Percentiles rank a stretch among this genome's conserved stretches.
Evolutionary conservation across 30 jellyfish, hydroid and myxozoan species (phyloP).

Genomic region (Aurelia sp.): DNA sequence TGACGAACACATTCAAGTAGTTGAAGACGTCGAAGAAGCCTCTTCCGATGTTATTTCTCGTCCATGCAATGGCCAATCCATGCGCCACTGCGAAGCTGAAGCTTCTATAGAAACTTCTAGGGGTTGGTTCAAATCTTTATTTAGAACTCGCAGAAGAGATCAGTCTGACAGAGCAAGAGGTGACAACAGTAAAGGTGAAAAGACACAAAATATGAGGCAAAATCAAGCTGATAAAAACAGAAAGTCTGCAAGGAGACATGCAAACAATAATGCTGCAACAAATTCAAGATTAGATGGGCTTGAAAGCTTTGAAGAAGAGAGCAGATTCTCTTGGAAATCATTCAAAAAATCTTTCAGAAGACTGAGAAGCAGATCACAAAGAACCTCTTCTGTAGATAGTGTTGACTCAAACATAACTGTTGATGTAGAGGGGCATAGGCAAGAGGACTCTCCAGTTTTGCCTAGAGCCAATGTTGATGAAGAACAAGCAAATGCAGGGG

Average conservation of each 20-base stretch:
- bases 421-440: constrained; percentile 44
- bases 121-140: too few relatives aligned
- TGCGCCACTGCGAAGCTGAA: too few relatives aligned
- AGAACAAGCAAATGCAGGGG: not conserved
- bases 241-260: constrained; percentile 3
- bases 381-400: not conserved
- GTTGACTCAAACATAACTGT: constrained; percentile 39
- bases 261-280: not conserved
- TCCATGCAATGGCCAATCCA: too few relatives aligned
- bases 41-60: too few relatives aligned
- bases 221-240: not conserved
- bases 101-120: too few relatives aligned
- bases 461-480: constrained; percentile 16
- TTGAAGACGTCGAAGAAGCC: not conserved
- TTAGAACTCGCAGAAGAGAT: constrained; percentile 9
- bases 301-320: constrained; percentile 3
- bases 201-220: too few relatives aligned
- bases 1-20: constrained; percentile 7
- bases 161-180: not conserved
- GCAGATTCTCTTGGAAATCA: constrained; percentile 45
- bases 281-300: not conserved
- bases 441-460: constrained; percentile 50
- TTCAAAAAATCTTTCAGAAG: constrained; percentile 18
- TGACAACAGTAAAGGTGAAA: not conserved
- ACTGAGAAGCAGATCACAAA: constrained; percentile 10